Percentiles rank a stretch among this genome's conserved stretches.
Conservation (phyloP, 1,140 invertebrate genomes). For the Drosophila triauraria region DNA sequence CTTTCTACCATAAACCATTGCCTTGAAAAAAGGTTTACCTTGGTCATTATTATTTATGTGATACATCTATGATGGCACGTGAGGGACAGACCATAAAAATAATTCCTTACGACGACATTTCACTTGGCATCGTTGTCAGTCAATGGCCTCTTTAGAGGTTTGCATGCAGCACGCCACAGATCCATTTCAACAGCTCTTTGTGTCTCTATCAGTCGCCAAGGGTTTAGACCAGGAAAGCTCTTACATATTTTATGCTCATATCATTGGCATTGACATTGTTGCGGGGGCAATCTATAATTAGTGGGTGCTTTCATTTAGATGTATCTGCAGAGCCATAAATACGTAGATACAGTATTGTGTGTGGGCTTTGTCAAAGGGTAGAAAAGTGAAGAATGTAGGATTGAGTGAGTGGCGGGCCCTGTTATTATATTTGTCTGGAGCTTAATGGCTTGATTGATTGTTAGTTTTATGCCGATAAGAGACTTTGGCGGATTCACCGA, state of each 20-base stretch:
- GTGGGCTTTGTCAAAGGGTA: constrained; percentile 7
- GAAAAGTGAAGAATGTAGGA: constrained; percentile 2
- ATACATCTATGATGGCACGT: constrained; percentile 1
- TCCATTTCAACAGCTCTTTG: constrained; percentile 41
- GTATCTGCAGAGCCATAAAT: constrained; percentile 23
- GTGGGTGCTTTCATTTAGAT: constrained; percentile 28
- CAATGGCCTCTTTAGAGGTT: constrained; percentile 50
- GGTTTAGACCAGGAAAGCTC: constrained; percentile 5
- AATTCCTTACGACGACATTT: constrained; percentile 15
- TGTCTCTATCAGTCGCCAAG: constrained; percentile 2
- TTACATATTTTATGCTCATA: constrained; percentile 29
- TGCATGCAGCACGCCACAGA: constrained; percentile 65
- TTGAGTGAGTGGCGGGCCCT: constrained; percentile 10
- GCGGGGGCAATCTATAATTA: constrained; percentile 55
- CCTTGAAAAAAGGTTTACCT: not conserved
- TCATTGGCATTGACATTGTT: constrained; percentile 72
- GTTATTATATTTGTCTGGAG: constrained; percentile 44
- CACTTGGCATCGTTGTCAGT: constrained; percentile 25
- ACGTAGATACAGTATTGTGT: constrained; percentile 7
- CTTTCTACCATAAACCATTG: not conserved
- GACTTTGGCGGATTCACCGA: constrained; percentile 25
- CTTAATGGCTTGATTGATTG: constrained; percentile 58
- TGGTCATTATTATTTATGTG: constrained; percentile 6
- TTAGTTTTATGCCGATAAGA: constrained; percentile 43
- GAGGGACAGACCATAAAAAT: not conserved